These are phyloP conservation scores for Planiliza haematocheilus DNA, from an alignment of 2,113 vertebrate species.

Conservation along the genomic window DNA sequence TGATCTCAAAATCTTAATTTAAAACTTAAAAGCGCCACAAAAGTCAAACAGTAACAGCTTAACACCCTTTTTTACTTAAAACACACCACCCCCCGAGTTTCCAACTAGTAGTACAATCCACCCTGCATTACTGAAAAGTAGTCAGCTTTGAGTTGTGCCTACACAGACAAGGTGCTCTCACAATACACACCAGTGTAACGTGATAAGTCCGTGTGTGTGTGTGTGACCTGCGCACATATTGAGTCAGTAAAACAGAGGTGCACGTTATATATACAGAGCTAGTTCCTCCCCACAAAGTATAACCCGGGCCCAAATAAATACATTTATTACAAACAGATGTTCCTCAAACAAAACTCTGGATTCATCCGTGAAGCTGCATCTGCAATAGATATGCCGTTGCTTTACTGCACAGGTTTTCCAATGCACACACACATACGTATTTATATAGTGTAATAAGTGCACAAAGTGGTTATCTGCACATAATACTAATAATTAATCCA, in stretches of 20 bases:
- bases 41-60: background rate
- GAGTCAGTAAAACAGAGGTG: background rate
- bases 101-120: conserved; percentile 32
- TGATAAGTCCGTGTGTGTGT: conserved; percentile 30
- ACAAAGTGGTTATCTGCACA: background rate
- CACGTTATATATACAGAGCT: background rate
- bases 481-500: background rate
- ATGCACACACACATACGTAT: background rate
- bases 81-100: background rate
- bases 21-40: fast-evolving
- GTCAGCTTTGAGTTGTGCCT: conserved; percentile 63
- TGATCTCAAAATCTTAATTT: fast-evolving
- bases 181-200: conserved; percentile 38
- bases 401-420: background rate
- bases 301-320: conserved; percentile 32
- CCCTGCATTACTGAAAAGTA: conserved; percentile 74
- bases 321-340: conserved; percentile 62
- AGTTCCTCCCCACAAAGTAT: background rate
- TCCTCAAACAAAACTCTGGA: conserved; percentile 23
- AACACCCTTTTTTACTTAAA: background rate
- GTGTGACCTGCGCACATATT: conserved; percentile 12
- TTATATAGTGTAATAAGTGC: background rate
- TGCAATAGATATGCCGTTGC: background rate
- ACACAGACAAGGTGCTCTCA: conserved; percentile 44
- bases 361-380: conserved; percentile 10